phyloP scores from a whole-genome alignment of 1,140 invertebrate genomes.

The Oedothorax gibbosus region DNA sequence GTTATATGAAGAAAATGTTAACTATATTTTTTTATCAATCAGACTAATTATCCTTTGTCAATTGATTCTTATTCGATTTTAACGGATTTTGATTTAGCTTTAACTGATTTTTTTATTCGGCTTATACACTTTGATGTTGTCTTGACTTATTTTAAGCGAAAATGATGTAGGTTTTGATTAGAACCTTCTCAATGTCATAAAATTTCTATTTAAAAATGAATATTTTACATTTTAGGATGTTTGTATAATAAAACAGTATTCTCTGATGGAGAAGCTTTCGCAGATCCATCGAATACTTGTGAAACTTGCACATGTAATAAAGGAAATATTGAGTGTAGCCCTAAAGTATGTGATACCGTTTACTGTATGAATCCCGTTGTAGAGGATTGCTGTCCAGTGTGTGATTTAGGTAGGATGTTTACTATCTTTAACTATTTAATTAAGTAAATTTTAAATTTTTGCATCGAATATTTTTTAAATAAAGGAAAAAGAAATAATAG shows the following conservation, averaged over 20 bases:
- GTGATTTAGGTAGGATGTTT: slow-evolving; percentile 23
- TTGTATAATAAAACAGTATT: slow-evolving; percentile 6
- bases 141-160: too few species aligned
- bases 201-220: background rate
- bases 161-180: too few species aligned
- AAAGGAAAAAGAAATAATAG: too few species aligned
- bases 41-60: too few species aligned
- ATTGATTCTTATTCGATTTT: too few species aligned
- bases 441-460: too few species aligned
- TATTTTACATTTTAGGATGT: background rate
- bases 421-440: background rate
- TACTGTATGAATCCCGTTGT: slow-evolving; percentile 30
- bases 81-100: too few species aligned
- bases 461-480: too few species aligned
- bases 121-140: too few species aligned
- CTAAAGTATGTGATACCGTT: slow-evolving; percentile 25
- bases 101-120: too few species aligned
- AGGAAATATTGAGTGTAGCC: slow-evolving; percentile 13
- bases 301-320: slow-evolving; percentile 12
- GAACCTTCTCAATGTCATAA: background rate
- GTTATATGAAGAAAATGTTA: too few species aligned
- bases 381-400: slow-evolving; percentile 35
- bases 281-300: background rate
- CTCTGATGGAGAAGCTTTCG: slow-evolving; percentile 7
- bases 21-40: too few species aligned